Conservation (phyloP, 2,113 vertebrate genomes). For the Edolisoma coerulescens region DNA sequence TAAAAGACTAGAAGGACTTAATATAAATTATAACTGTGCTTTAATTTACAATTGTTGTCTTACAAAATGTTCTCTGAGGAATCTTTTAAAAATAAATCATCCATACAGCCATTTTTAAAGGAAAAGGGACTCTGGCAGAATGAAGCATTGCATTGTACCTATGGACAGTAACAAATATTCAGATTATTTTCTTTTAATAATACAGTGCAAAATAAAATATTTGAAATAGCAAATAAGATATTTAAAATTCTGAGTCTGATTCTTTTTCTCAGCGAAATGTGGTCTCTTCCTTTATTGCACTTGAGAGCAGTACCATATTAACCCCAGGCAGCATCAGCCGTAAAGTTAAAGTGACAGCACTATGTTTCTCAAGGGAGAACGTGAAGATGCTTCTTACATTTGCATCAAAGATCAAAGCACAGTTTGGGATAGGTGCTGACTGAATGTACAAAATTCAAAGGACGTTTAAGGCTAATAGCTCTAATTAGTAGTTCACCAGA, state of each 20-base stretch:
- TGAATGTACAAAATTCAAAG: constrained; percentile 20
- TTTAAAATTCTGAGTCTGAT: not conserved
- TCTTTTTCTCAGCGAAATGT: not conserved
- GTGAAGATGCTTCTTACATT: not conserved
- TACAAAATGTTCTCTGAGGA: constrained; percentile 33
- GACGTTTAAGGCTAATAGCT: constrained; percentile 15
- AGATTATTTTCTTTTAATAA: not conserved
- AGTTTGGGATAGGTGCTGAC: not conserved
- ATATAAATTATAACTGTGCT: constrained; percentile 22
- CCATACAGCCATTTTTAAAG: not conserved
- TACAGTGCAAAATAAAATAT: not conserved
- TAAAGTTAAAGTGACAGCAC: constrained; percentile 25
- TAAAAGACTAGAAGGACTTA: not conserved
- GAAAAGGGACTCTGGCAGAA: not conserved
- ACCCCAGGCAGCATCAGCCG: not conserved
- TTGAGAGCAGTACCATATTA: not conserved
- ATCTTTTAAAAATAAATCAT: not conserved
- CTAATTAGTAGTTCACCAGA: not conserved
- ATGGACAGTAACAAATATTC: not conserved
- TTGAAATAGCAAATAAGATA: not conserved
- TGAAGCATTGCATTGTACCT: not conserved
- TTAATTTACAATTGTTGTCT: constrained; percentile 47
- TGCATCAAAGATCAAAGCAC: constrained; percentile 33
- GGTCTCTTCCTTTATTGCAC: not conserved
- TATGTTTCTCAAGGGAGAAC: not conserved